Evolutionary conservation across 2,797 vertebrate species (phyloP).

Genomic region (Champsocephalus esox): DNA sequence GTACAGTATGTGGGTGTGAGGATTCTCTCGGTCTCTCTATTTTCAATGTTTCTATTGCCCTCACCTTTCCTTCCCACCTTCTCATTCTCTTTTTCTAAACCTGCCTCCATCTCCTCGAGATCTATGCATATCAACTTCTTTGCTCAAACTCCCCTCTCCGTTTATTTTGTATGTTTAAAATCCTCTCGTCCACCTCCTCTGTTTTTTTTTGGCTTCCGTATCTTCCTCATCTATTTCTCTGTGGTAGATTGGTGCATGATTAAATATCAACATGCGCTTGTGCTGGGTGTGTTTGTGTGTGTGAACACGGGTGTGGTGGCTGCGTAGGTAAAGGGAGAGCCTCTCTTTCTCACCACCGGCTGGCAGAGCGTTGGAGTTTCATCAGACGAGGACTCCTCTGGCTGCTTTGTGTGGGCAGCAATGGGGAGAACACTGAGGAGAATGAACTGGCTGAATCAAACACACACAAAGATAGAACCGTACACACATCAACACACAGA

Average conservation of each 20-base stretch:
- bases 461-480: conserved; percentile 11
- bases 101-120: conserved; percentile 46
- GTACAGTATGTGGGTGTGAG: conserved; percentile 77
- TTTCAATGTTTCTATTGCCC: conserved; percentile 66
- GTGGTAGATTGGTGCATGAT: conserved; percentile 76
- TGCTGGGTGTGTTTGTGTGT: conserved; percentile 45
- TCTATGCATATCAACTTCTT: conserved; percentile 49
- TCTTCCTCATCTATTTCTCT: conserved; percentile 51
- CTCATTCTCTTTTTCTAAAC: conserved; percentile 54
- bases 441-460: conserved; percentile 56
- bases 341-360: conserved; percentile 52
- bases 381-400: conserved; percentile 71
- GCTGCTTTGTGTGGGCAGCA: conserved; percentile 74
- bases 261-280: conserved; percentile 81
- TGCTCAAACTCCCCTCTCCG: conserved; percentile 11
- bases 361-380: conserved; percentile 58
- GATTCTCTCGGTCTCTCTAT: conserved; percentile 69
- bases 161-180: conserved; percentile 44
- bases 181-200: conserved; percentile 31
- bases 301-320: conserved; percentile 55
- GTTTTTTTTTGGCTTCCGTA: conserved; percentile 43
- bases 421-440: conserved; percentile 60
- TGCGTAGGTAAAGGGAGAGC: conserved; percentile 81
- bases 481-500: conserved; percentile 20
- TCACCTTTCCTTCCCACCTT: conserved; percentile 63